Percentiles rank a stretch among this genome's conserved stretches.
Evolutionary conservation across 2,888 invertebrate genomes (phyloP).

Genomic region (Protonemura montana): DNA sequence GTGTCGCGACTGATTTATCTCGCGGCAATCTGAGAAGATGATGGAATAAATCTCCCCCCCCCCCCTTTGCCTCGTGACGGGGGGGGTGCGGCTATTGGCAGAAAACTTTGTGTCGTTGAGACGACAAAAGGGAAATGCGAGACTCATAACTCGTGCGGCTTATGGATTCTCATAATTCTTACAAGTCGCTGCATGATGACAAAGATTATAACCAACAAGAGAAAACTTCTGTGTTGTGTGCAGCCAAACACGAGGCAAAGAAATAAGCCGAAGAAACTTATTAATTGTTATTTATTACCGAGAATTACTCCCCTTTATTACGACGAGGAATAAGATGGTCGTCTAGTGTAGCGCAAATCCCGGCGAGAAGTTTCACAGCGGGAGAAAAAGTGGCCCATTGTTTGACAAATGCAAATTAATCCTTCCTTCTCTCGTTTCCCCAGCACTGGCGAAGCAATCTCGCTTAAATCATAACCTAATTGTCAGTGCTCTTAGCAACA

Average conservation of each 20-base stretch:
- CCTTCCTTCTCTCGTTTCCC: background rate
- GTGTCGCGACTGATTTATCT: background rate
- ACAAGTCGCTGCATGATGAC: background rate
- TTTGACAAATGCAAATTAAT: constrained; percentile 12
- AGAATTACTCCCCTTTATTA: background rate
- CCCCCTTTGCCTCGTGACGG: background rate
- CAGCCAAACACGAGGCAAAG: background rate
- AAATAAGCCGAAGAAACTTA: background rate
- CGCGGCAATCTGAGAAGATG: background rate
- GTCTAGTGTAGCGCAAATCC: background rate
- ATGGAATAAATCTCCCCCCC: background rate
- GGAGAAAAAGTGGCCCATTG: background rate
- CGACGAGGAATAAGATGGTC: background rate
- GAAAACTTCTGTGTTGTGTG: background rate
- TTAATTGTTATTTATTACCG: constrained; percentile 3
- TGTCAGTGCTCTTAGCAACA: background rate
- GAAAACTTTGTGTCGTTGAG: background rate
- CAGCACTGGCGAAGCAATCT: background rate
- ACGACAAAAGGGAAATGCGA: background rate
- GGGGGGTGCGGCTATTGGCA: background rate
- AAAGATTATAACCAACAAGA: background rate
- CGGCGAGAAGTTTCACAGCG: background rate
- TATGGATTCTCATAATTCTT: background rate
- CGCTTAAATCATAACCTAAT: background rate
- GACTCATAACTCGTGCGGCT: background rate